phyloP scores from a whole-genome alignment of 2,113 vertebrate species.

The Callaeas wilsoni region DNA sequence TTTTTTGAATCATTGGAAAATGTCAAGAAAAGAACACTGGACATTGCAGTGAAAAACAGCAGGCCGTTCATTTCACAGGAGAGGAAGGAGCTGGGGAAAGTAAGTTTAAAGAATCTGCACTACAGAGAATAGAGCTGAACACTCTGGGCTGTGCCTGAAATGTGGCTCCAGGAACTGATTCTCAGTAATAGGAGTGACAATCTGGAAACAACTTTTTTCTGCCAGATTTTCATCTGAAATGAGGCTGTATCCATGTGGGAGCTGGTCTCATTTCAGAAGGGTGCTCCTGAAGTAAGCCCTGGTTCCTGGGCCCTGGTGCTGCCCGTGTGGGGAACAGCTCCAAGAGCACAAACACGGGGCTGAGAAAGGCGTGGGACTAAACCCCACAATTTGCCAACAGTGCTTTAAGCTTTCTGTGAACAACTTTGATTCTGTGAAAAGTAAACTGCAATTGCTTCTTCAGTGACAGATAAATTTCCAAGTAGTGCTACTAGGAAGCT shows the following conservation, averaged over 20 bases:
- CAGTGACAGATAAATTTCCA: not conserved
- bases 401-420: not conserved
- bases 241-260: not conserved
- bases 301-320: not conserved
- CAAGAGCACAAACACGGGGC: fast-evolving
- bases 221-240: not conserved
- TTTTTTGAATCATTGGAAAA: conserved; percentile 83
- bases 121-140: not conserved
- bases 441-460: not conserved
- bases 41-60: conserved; percentile 90
- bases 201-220: not conserved
- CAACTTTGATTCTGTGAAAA: not conserved
- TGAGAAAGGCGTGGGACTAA: not conserved
- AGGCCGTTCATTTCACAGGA: conserved; percentile 82
- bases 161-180: not conserved
- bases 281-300: not conserved
- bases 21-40: conserved; percentile 80
- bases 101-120: conserved; percentile 40
- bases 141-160: not conserved
- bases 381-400: not conserved
- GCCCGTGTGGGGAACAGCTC: fast-evolving
- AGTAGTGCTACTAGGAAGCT: not conserved
- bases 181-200: not conserved
- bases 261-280: not conserved
- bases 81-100: conserved; percentile 90